Evolutionary conservation across 2,113 vertebrate species (phyloP).

Genomic region (Athene cunicularia): DNA sequence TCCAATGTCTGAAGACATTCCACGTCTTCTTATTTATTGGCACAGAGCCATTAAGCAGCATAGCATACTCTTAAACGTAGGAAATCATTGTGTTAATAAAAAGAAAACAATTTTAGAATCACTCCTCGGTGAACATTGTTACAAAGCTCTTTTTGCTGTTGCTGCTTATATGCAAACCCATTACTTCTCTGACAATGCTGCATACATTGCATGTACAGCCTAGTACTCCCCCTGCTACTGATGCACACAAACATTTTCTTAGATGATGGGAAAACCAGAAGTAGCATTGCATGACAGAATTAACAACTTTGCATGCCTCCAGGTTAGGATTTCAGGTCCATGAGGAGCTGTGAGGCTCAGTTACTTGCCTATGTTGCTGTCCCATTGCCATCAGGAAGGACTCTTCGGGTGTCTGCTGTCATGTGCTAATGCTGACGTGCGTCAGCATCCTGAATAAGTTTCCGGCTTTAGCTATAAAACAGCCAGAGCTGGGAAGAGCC

Average conservation of each 20-base stretch:
- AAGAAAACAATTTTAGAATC: not conserved
- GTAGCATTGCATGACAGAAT: not conserved
- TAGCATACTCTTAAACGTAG: not conserved
- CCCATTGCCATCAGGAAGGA: not conserved
- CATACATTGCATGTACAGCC: accelerated
- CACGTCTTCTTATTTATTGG: not conserved
- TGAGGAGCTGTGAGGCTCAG: not conserved
- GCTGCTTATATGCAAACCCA: not conserved
- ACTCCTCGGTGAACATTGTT: not conserved
- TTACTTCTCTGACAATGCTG: not conserved
- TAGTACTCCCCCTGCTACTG: not conserved
- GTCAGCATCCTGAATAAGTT: not conserved
- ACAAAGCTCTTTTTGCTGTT: not conserved
- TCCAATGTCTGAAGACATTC: not conserved
- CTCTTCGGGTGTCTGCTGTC: not conserved
- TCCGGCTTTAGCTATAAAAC: not conserved
- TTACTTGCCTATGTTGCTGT: not conserved
- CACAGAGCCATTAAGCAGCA: not conserved
- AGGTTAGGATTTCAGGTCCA: not conserved
- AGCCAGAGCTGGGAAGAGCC: not conserved
- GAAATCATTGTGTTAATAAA: not conserved
- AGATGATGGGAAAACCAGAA: not conserved
- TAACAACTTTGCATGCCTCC: not conserved
- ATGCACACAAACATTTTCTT: not conserved
- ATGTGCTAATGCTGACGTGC: accelerated